Percentiles rank a stretch among this genome's conserved stretches.
These are phyloP conservation scores for Drosophila phalerata DNA, from an alignment of 2,888 invertebrate genomes.

Conservation along the genomic window DNA sequence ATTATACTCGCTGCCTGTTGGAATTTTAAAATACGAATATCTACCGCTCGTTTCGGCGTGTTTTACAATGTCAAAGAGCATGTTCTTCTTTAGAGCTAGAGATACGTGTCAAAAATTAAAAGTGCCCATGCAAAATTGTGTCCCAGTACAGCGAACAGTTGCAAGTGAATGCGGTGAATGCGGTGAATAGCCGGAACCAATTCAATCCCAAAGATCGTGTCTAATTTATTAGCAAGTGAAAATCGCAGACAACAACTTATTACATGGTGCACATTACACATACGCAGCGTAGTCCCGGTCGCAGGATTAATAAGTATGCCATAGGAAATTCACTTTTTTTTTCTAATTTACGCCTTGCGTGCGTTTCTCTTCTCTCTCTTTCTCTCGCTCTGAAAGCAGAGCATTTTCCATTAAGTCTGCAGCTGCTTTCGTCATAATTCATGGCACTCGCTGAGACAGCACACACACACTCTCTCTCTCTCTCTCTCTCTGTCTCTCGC, in stretches of 20 bases:
- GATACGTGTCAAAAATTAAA: slow-evolving; percentile 78
- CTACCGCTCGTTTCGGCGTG: slow-evolving; percentile 28
- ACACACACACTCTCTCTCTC: slow-evolving; percentile 1
- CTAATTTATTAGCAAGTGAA: slow-evolving; percentile 53
- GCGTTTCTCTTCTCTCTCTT: slow-evolving; percentile 9
- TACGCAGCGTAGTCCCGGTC: slow-evolving; percentile 44
- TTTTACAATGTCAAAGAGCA: slow-evolving; percentile 67
- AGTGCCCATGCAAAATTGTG: slow-evolving; percentile 27
- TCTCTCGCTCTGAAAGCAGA: slow-evolving; percentile 25
- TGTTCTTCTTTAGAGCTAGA: slow-evolving; percentile 41
- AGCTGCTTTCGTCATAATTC: slow-evolving; percentile 78
- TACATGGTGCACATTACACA: slow-evolving; percentile 20
- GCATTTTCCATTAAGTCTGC: slow-evolving; percentile 78
- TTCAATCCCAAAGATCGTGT: slow-evolving; percentile 58
- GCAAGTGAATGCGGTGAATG: slow-evolving; percentile 9
- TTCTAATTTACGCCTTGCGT: slow-evolving; percentile 76
- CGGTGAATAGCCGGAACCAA: slow-evolving; percentile 4
- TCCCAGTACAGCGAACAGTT: neutral
- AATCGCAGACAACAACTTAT: slow-evolving; percentile 40
- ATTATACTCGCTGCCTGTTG: slow-evolving; percentile 59
- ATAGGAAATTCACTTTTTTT: slow-evolving; percentile 48
- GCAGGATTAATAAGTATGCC: slow-evolving; percentile 53
- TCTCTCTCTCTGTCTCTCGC: neutral
- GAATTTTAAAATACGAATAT: slow-evolving; percentile 67
- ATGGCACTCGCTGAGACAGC: slow-evolving; percentile 52